Evolutionary conservation across 2,797 vertebrate species (phyloP), one percentile per base, ranked within the genome.

Genomic region (Parauchenoglanis punctatus): DNA sequence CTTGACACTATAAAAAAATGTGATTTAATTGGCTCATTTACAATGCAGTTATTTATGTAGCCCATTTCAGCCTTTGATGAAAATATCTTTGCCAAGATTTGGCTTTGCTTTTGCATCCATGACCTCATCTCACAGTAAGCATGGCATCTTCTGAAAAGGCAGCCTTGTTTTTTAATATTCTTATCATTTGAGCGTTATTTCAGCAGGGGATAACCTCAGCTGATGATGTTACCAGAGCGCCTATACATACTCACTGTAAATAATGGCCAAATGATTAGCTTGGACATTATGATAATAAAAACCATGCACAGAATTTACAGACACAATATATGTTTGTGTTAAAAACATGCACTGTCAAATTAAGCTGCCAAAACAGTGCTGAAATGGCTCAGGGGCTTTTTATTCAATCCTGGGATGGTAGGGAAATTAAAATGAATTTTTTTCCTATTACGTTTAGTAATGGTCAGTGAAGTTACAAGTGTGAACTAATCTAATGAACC

Each of bases 41-140:
- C 46, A 78, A 18, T 84, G 20, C 63, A 77, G 23, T 70, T 84
- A 70, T 84, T 77, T 70, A 68, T 59, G 61, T 35, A 59, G 73
- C 40, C 23, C 28, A 15, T 59, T 54, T n/a, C 84, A 78, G n/a
- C 25, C 4, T n/a, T 59, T 85, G 65, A 72, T 81, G 61, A 87
- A 75, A 87, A 54, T 68, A 28, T 25, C 35, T 77, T 56, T 35
- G 31, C 59, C 61, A 87, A 56, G 68, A 84, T 56, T 56, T 59
- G 56, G 40, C 40, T 59, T 61, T 52, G 54, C 54, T 28, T 80
- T 77, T 56, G 44, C 49, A 31, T 77, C 15, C 72, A 31, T 59
- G 44, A n/a, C 59, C 58, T 8, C n/a, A 25, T 61, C 49, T 78
- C 25, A 84, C 63, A 81, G 52, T 76, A 40, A 83, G 28, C 56